phyloP scores from a whole-genome alignment of 2,113 vertebrate genomes.

The Lepidothrix coronata region DNA sequence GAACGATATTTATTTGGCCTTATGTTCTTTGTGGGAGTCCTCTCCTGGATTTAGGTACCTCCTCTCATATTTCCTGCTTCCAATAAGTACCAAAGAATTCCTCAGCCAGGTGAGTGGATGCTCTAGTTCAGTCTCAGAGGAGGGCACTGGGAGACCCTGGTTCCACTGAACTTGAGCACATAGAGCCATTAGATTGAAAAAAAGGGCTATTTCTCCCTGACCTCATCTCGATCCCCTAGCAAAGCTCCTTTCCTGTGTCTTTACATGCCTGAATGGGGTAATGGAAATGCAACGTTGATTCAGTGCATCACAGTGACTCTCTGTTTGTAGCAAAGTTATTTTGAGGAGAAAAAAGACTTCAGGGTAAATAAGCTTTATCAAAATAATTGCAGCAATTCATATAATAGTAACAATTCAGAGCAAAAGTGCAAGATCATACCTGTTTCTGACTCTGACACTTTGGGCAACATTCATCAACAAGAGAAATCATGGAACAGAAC shows the following conservation, averaged over 20 bases:
- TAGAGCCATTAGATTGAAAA: neutral
- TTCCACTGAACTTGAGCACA: neutral
- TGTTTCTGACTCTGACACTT: neutral
- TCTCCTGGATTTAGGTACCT: neutral
- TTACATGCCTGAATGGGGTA: neutral
- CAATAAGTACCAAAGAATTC: neutral
- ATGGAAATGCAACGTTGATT: neutral
- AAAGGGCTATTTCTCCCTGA: neutral
- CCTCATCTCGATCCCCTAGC: fast-evolving
- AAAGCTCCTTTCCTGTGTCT: neutral
- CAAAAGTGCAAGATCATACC: neutral
- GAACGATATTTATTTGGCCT: neutral
- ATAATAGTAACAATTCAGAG: neutral
- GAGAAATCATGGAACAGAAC: neutral
- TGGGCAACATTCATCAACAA: neutral
- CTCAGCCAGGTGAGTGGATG: neutral
- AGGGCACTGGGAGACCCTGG: fast-evolving
- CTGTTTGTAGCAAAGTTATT: neutral
- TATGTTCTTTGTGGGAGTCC: neutral
- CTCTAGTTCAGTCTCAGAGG: neutral
- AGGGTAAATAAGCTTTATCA: neutral
- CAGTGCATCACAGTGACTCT: neutral
- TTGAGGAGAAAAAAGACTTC: neutral
- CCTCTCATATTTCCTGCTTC: neutral
- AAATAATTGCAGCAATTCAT: neutral